Evolutionary conservation across 2,797 vertebrate species (phyloP).

Genomic region (Danionella dracula): DNA sequence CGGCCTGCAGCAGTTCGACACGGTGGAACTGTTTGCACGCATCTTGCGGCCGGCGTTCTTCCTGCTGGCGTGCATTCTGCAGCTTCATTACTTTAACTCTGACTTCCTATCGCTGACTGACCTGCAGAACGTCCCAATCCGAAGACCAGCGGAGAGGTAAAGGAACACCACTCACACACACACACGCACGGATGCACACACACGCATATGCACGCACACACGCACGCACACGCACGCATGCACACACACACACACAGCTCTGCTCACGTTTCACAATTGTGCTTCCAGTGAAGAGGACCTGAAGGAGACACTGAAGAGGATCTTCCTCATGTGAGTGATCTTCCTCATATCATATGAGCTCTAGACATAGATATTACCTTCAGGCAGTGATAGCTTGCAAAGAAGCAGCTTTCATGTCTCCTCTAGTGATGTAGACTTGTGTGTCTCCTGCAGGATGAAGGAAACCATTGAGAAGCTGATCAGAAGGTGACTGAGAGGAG

Average conservation of each 20-base stretch:
- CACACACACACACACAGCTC: no score
- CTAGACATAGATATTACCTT: no score
- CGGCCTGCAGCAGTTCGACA: slow-evolving; percentile 68
- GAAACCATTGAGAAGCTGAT: slow-evolving; percentile 65
- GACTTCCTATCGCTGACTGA: slow-evolving; percentile 73
- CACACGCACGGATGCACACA: no score
- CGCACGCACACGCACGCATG: no score
- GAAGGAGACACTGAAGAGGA: slow-evolving; percentile 53
- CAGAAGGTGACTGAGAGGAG: slow-evolving; percentile 57
- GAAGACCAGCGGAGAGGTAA: slow-evolving; percentile 26
- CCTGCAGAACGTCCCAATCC: slow-evolving; percentile 60
- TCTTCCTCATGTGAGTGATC: slow-evolving; percentile 65
- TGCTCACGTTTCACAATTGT: not conserved
- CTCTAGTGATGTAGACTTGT: not conserved
- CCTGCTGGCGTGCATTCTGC: slow-evolving; percentile 73
- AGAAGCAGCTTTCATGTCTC: no score
- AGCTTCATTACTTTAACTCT: slow-evolving; percentile 73
- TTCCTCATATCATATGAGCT: not conserved
- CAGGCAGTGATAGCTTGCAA: no score
- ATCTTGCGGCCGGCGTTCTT: slow-evolving; percentile 70
- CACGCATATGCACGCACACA: no score
- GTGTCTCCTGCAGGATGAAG: slow-evolving; percentile 62
- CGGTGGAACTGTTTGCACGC: slow-evolving; percentile 66
- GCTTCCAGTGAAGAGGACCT: slow-evolving; percentile 64
- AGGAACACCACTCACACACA: no score